These are phyloP conservation scores for Hymenopus coronatus DNA, from an alignment of 2,888 invertebrate species.

Conservation along the genomic window DNA sequence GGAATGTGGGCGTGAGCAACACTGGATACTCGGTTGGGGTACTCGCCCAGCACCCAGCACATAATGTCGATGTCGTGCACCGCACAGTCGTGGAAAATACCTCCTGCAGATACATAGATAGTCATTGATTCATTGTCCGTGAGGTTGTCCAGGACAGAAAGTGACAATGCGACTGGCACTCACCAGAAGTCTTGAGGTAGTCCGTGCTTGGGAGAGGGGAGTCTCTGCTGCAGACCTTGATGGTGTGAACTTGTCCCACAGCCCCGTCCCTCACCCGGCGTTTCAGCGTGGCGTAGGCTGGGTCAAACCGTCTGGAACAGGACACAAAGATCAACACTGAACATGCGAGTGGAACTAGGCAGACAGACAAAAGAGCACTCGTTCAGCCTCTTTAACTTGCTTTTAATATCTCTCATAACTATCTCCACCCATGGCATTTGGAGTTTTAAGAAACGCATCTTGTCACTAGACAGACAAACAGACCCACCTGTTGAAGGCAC, in stretches of 20 bases:
- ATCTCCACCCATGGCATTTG: neutral
- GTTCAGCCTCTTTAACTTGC: too few relatives aligned
- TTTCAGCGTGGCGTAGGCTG: slow-evolving; percentile 53
- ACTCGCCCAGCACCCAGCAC: slow-evolving; percentile 62
- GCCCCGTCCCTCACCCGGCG: slow-evolving; percentile 55
- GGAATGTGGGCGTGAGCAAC: slow-evolving; percentile 56
- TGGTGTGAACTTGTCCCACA: slow-evolving; percentile 61
- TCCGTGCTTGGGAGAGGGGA: slow-evolving; percentile 62
- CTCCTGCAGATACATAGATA: slow-evolving; percentile 47
- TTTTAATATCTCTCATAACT: neutral
- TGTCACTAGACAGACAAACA: neutral
- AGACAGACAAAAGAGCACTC: too few relatives aligned
- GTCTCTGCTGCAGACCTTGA: slow-evolving; percentile 63
- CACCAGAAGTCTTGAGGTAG: slow-evolving; percentile 55
- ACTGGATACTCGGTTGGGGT: slow-evolving; percentile 57
- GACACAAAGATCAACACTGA: neutral
- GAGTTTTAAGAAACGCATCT: too few relatives aligned
- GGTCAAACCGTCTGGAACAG: slow-evolving; percentile 58
- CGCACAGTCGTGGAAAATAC: slow-evolving; percentile 66
- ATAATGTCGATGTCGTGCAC: slow-evolving; percentile 68
- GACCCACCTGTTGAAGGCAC: slow-evolving; percentile 58
- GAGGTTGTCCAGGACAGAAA: too few relatives aligned
- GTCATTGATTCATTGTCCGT: neutral
- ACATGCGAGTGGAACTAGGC: too few relatives aligned
- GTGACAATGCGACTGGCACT: neutral